These are phyloP conservation scores for Panurus biarmicus DNA, from an alignment of 2,113 vertebrate genomes.

Conservation along the genomic window DNA sequence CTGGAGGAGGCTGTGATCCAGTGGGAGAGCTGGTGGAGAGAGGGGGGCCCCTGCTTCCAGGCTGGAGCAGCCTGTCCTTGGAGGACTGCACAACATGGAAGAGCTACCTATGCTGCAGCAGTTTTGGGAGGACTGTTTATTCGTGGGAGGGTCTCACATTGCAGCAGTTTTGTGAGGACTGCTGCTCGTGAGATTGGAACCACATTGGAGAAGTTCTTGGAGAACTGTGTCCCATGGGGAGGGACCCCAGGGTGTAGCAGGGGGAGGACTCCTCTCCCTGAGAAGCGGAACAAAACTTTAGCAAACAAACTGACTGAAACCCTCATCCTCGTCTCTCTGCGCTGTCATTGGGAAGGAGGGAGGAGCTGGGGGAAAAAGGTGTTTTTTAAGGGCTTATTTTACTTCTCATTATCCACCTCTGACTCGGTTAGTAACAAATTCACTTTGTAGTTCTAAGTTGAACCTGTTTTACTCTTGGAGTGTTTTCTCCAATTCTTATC, in stretches of 20 bases:
- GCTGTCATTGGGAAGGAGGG: fast-evolving
- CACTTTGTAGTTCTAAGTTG: neutral
- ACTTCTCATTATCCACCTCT: neutral
- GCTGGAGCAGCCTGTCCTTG: neutral
- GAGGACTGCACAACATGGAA: fast-evolving
- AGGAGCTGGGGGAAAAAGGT: neutral
- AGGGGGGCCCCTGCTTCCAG: neutral
- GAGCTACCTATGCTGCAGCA: fast-evolving
- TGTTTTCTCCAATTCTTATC: neutral
- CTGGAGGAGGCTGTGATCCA: neutral
- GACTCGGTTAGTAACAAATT: neutral
- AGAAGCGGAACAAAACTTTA: neutral
- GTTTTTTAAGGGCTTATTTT: neutral
- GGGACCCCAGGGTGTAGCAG: fast-evolving
- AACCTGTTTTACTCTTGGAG: neutral
- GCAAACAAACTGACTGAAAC: neutral
- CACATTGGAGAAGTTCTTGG: fast-evolving
- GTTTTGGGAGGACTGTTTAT: neutral
- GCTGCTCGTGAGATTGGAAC: neutral
- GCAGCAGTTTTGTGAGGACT: neutral
- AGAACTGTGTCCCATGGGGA: neutral
- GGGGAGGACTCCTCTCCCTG: neutral
- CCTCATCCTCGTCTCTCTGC: fast-evolving
- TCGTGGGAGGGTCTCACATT: fast-evolving
- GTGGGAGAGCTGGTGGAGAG: fast-evolving